Conservation (phyloP, 2,113 vertebrate species). For the Notothenia coriiceps region DNA sequence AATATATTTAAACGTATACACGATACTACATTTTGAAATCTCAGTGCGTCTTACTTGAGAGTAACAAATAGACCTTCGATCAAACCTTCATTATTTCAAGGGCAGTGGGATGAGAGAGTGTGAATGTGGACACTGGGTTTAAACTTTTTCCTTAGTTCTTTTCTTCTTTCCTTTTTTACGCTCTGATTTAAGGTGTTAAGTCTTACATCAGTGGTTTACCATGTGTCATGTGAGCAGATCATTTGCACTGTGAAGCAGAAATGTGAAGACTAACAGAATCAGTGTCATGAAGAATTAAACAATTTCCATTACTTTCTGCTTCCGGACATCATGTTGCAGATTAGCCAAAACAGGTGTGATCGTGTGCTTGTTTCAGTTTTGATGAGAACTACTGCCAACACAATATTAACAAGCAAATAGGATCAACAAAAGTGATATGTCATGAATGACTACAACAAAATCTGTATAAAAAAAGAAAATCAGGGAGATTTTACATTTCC, state of each 20-base stretch:
- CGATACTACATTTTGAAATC: neutral
- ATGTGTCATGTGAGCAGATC: conserved; percentile 16
- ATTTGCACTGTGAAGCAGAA: neutral
- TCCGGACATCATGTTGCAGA: neutral
- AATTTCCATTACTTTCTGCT: neutral
- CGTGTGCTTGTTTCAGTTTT: neutral
- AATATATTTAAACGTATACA: neutral
- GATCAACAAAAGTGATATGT: neutral
- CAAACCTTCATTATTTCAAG: neutral
- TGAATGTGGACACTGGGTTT: neutral
- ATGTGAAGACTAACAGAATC: conserved; percentile 10
- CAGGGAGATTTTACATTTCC: neutral
- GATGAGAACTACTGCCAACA: neutral
- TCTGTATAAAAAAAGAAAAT: too few relatives aligned
- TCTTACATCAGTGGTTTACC: neutral
- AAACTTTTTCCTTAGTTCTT: neutral
- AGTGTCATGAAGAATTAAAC: neutral
- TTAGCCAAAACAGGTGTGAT: neutral
- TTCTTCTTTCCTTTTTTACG: neutral
- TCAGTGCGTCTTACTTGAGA: neutral
- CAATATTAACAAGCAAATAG: neutral
- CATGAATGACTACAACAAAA: too few relatives aligned
- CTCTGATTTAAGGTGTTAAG: neutral
- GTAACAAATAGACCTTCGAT: neutral
- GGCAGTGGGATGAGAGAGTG: neutral